Conservation (phyloP, 2,113 vertebrate genomes). For the Megaleporinus macrocephalus region DNA sequence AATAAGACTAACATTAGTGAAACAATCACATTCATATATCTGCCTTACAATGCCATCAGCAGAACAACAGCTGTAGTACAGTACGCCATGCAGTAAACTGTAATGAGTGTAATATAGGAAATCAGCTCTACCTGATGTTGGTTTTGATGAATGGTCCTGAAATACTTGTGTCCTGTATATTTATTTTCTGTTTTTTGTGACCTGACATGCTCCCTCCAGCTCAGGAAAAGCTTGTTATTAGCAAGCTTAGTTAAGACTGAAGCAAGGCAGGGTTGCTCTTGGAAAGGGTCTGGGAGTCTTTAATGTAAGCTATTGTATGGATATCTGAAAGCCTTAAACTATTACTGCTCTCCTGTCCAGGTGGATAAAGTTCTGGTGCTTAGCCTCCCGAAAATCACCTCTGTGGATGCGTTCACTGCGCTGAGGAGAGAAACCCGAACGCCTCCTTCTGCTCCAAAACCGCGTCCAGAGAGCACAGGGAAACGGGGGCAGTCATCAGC, state of each 20-base stretch:
- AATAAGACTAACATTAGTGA: neutral
- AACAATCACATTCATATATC: neutral
- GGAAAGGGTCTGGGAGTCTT: too few relatives aligned
- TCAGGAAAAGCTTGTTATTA: too few relatives aligned
- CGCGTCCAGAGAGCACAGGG: slow-evolving; percentile 73
- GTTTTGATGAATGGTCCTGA: too few relatives aligned
- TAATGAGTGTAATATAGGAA: too few relatives aligned
- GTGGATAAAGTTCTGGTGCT: slow-evolving; percentile 71
- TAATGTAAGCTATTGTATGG: neutral
- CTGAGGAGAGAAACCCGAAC: slow-evolving; percentile 29
- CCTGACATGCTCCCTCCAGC: too few relatives aligned
- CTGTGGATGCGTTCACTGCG: slow-evolving; percentile 61
- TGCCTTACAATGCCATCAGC: neutral
- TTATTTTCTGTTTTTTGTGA: too few relatives aligned
- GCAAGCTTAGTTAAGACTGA: too few relatives aligned
- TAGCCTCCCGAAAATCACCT: slow-evolving; percentile 74
- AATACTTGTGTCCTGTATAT: too few relatives aligned
- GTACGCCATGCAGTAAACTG: too few relatives aligned
- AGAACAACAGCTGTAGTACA: neutral
- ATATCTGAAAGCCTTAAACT: neutral
- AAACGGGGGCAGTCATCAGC: slow-evolving; percentile 74
- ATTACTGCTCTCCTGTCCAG: slow-evolving; percentile 64
- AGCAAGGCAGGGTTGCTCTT: too few relatives aligned
- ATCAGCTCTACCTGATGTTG: too few relatives aligned
- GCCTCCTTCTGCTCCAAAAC: slow-evolving; percentile 58